Evolutionary conservation across 2,797 vertebrate species (phyloP).

Genomic region (Fundulus diaphanus): DNA sequence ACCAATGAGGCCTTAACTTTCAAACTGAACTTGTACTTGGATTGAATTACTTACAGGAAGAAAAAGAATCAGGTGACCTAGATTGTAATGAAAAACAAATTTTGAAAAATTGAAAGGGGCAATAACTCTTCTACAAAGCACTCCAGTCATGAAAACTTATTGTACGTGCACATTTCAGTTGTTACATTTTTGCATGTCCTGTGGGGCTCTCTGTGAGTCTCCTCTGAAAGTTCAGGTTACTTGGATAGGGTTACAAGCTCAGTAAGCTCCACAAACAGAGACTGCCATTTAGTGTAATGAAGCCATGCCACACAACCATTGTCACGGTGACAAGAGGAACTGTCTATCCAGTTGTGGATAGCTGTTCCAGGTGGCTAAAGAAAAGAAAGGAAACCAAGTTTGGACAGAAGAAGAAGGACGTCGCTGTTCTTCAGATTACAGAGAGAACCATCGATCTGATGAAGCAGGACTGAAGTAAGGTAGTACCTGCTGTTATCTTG

Average conservation of each 20-base stretch:
- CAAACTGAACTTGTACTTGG: not conserved
- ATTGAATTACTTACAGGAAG: not conserved
- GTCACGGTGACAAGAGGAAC: constrained; percentile 32
- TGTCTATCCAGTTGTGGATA: constrained; percentile 46
- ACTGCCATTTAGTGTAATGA: constrained; percentile 27
- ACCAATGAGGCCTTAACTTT: not conserved
- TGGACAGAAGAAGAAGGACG: constrained; percentile 1
- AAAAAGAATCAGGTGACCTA: not conserved
- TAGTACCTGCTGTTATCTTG: constrained; percentile 13
- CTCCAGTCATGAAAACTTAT: not conserved
- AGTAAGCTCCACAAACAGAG: constrained; percentile 35
- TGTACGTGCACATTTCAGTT: not conserved
- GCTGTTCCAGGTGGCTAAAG: constrained; percentile 39
- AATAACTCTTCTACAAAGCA: not conserved
- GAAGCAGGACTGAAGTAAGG: constrained; percentile 30
- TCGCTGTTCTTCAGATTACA: not conserved
- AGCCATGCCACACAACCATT: constrained; percentile 21
- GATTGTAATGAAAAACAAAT: not conserved
- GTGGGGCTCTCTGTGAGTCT: constrained; percentile 32
- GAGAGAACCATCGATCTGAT: constrained; percentile 16
- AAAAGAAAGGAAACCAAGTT: constrained; percentile 10
- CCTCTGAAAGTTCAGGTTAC: constrained; percentile 57
- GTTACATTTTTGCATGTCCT: constrained; percentile 44
- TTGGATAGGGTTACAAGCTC: constrained; percentile 60
- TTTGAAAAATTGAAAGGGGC: not conserved